Evolutionary conservation across 2,797 vertebrate species (phyloP).

Genomic region (Picus viridis): DNA sequence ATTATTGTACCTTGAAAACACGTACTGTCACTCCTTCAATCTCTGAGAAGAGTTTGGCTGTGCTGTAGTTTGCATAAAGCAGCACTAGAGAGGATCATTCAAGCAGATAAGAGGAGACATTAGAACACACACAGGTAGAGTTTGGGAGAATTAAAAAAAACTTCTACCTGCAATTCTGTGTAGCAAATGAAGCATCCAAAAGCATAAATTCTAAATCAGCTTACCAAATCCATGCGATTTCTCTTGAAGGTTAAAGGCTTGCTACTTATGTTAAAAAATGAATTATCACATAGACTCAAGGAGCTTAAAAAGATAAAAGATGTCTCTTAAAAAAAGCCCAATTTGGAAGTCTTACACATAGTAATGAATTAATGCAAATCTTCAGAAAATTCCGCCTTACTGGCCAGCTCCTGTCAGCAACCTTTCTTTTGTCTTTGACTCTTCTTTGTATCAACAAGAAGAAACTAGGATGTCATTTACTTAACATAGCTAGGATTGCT

Average conservation of each 20-base stretch:
- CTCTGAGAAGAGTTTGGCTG: constrained; percentile 17
- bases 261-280: not conserved
- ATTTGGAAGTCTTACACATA: not conserved
- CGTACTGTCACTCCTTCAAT: constrained; percentile 25
- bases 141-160: not conserved
- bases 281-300: not conserved
- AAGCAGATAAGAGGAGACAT: constrained; percentile 9
- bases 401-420: not conserved
- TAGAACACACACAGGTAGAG: not conserved
- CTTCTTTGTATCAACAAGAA: not conserved
- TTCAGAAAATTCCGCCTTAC: constrained; percentile 9
- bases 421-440: not conserved
- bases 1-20: constrained; percentile 69
- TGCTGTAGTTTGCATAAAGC: not conserved
- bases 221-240: constrained; percentile 13
- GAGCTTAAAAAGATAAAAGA: constrained; percentile 3
- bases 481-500: constrained; percentile 24
- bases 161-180: not conserved
- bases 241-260: constrained; percentile 42
- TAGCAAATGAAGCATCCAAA: constrained; percentile 17
- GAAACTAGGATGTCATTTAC: constrained; percentile 38
- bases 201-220: not conserved
- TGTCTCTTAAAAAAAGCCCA: not conserved
- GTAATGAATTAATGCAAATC: not conserved
- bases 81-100: not conserved